Conservation (phyloP, 2,113 vertebrate species). For the Eidolon helvum region DNA sequence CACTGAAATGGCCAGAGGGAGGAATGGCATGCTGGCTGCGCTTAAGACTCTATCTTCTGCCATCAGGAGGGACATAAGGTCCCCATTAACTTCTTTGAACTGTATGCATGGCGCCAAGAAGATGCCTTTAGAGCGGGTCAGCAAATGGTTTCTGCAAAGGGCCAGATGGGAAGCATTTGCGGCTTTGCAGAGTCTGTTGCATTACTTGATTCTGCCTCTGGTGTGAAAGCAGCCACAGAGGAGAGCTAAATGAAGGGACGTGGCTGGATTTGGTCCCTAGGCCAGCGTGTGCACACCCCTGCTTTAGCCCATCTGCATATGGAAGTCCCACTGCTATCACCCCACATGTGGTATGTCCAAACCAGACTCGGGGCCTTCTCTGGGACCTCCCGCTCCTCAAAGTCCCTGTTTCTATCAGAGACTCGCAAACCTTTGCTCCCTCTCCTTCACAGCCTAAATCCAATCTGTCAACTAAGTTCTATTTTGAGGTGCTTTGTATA, state of each 20-base stretch:
- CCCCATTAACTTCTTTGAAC: neutral
- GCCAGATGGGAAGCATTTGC: too few species aligned
- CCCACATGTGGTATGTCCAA: fast-evolving
- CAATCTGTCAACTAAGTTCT: neutral
- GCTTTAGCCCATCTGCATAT: neutral
- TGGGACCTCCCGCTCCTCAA: fast-evolving
- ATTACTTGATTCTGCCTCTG: neutral
- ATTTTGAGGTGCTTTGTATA: neutral
- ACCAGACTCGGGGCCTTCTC: neutral
- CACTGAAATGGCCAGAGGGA: constrained; percentile 75
- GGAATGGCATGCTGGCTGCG: fast-evolving
- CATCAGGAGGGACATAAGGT: fast-evolving
- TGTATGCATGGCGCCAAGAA: fast-evolving
- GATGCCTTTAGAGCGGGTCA: neutral
- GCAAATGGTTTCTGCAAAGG: too few species aligned
- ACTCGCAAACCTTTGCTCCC: fast-evolving
- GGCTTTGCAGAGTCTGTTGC: too few species aligned
- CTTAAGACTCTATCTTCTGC: neutral
- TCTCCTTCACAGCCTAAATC: neutral
- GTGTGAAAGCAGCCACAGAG: fast-evolving
- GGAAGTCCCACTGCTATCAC: fast-evolving
- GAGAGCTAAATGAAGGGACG: neutral
- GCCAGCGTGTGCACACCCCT: neutral
- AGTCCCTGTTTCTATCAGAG: neutral
- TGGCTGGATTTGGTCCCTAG: neutral